Evolutionary conservation across 1,140 invertebrate genomes (phyloP).

Genomic region (Brachystomella parvula): DNA sequence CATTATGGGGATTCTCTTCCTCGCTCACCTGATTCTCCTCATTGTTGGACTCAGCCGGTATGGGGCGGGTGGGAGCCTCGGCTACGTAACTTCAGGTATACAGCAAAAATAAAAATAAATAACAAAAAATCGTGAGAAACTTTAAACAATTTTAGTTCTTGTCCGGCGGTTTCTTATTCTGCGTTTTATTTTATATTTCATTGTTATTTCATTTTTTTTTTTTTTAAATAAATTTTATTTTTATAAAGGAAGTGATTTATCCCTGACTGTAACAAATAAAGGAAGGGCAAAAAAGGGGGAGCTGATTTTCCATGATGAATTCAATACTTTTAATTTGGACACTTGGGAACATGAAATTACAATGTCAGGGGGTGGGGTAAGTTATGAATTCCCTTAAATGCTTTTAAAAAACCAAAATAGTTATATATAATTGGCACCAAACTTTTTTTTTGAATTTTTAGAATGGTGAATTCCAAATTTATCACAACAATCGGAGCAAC

Average conservation of each 20-base stretch:
- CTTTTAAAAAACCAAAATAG: neutral
- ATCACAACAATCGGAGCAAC: conserved; percentile 53
- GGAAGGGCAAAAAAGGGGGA: conserved; percentile 11
- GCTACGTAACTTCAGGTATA: conserved; percentile 1
- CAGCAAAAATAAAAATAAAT: too few relatives aligned
- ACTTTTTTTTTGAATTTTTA: conserved; percentile 7
- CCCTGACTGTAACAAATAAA: neutral
- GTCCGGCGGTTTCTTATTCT: neutral
- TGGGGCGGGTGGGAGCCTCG: neutral
- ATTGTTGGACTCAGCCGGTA: neutral
- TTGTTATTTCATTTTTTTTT: neutral
- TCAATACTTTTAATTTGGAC: conserved; percentile 23
- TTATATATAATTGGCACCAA: neutral
- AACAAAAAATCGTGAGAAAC: neutral
- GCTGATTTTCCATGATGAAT: conserved; percentile 35
- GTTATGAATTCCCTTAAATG: neutral
- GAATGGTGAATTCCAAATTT: conserved; percentile 55
- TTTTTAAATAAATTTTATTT: neutral
- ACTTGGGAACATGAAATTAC: conserved; percentile 34
- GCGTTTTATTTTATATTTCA: neutral
- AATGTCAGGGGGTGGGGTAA: conserved; percentile 35
- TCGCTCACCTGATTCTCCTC: neutral
- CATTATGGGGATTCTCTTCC: neutral
- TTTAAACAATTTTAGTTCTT: neutral
- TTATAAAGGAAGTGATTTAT: neutral